phyloP scores from a whole-genome alignment of 2,888 invertebrate species.

The Aromia moschata region DNA sequence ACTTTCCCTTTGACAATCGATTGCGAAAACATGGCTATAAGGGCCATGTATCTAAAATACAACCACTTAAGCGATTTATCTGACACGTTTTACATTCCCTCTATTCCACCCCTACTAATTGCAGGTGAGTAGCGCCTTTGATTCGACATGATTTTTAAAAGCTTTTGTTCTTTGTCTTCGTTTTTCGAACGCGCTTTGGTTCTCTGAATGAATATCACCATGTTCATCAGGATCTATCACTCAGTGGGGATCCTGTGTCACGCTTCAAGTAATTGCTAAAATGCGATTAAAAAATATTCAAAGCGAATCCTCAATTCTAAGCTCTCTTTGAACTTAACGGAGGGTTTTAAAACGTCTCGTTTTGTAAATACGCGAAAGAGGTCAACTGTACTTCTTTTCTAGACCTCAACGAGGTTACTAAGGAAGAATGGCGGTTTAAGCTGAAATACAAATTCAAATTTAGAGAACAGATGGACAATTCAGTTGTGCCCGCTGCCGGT shows the following conservation, averaged over 20 bases:
- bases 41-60: constrained; percentile 66
- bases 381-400: background rate
- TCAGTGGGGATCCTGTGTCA: too few species aligned
- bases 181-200: too few species aligned
- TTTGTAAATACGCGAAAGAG: too few species aligned
- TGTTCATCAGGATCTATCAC: too few species aligned
- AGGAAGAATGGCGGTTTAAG: constrained; percentile 55
- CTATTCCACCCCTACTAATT: background rate
- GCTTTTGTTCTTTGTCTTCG: too few species aligned
- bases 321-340: too few species aligned
- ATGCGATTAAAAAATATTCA: too few species aligned
- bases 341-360: too few species aligned
- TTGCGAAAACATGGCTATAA: constrained; percentile 61
- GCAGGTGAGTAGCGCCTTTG: background rate
- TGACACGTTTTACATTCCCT: constrained; percentile 36
- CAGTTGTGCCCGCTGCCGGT: constrained; percentile 3
- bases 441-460: constrained; percentile 55
- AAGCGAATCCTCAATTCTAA: too few species aligned
- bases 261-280: too few species aligned
- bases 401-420: constrained; percentile 49
- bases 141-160: too few species aligned
- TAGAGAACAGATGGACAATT: constrained; percentile 41
- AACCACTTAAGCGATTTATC: constrained; percentile 67
- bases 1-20: constrained; percentile 62
- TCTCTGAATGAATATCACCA: too few species aligned